Conservation (phyloP, 1,140 invertebrate genomes). For the Solen grandis region DNA sequence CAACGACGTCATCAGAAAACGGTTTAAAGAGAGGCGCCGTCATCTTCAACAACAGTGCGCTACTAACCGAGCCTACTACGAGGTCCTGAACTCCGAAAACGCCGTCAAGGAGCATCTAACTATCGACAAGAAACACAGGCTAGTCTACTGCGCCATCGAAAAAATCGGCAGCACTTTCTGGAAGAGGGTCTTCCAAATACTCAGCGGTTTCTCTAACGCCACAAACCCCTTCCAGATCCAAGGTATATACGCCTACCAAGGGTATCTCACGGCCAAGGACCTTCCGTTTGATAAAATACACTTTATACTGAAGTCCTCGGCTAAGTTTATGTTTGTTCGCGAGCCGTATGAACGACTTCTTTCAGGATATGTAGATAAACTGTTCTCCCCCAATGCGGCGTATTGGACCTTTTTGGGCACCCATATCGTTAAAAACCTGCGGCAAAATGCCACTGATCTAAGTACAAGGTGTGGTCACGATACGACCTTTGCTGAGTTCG, state of each 20-base stretch:
- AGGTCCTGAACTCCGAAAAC: slow-evolving; percentile 60
- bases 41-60: slow-evolving; percentile 46
- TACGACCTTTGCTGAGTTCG: slow-evolving; percentile 66
- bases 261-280: slow-evolving; percentile 61
- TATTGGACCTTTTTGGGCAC: slow-evolving; percentile 57
- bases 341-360: slow-evolving; percentile 73
- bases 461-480: slow-evolving; percentile 60
- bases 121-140: slow-evolving; percentile 54
- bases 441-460: slow-evolving; percentile 2
- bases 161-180: slow-evolving; percentile 76
- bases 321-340: slow-evolving; percentile 72
- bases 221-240: slow-evolving; percentile 61
- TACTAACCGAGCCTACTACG: slow-evolving; percentile 56
- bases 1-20: not conserved
- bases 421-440: slow-evolving; percentile 53
- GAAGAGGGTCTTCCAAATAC: slow-evolving; percentile 69
- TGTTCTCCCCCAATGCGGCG: slow-evolving; percentile 72
- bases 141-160: slow-evolving; percentile 73
- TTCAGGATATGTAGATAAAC: slow-evolving; percentile 74
- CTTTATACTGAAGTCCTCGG: slow-evolving; percentile 55
- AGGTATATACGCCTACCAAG: slow-evolving; percentile 62
- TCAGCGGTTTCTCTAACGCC: slow-evolving; percentile 63
- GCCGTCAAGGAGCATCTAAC: slow-evolving; percentile 64
- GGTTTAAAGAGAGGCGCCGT: slow-evolving; percentile 13
- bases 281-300: slow-evolving; percentile 64